phyloP scores from a whole-genome alignment of 2,113 vertebrate genomes.

The Myotis brandtii region DNA sequence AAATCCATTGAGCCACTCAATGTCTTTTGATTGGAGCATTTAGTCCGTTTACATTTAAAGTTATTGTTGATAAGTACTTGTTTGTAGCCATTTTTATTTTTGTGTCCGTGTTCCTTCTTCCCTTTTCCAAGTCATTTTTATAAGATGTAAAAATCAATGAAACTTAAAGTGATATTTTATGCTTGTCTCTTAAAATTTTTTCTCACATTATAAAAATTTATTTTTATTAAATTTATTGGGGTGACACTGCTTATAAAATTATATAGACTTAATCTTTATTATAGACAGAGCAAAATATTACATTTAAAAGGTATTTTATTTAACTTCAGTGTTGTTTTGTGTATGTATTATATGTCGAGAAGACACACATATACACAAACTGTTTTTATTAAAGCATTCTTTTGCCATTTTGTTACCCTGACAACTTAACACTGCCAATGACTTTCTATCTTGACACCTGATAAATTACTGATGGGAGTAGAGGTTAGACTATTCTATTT shows the following conservation, averaged over 20 bases:
- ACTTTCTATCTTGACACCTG: constrained; percentile 28
- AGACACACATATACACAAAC: neutral
- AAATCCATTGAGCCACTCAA: too few species aligned
- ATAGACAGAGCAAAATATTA: neutral
- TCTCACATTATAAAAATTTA: neutral
- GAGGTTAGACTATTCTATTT: constrained; percentile 51
- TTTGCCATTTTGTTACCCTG: neutral
- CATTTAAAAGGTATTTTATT: neutral
- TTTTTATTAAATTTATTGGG: neutral
- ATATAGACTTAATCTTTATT: neutral
- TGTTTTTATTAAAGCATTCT: neutral
- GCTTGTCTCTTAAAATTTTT: neutral
- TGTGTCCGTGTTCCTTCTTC: too few species aligned
- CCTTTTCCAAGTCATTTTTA: neutral
- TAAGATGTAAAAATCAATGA: neutral
- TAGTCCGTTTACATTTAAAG: too few species aligned
- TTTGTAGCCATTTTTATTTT: too few species aligned
- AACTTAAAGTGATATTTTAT: neutral
- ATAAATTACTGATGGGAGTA: constrained; percentile 62
- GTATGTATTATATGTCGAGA: neutral
- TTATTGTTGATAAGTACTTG: too few species aligned
- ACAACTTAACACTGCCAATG: neutral
- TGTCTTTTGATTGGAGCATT: too few species aligned
- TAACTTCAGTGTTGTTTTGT: neutral
- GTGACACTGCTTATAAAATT: neutral